Evolutionary conservation across 2,797 vertebrate genomes (phyloP).

Genomic region (Hephaestus fuliginosus): DNA sequence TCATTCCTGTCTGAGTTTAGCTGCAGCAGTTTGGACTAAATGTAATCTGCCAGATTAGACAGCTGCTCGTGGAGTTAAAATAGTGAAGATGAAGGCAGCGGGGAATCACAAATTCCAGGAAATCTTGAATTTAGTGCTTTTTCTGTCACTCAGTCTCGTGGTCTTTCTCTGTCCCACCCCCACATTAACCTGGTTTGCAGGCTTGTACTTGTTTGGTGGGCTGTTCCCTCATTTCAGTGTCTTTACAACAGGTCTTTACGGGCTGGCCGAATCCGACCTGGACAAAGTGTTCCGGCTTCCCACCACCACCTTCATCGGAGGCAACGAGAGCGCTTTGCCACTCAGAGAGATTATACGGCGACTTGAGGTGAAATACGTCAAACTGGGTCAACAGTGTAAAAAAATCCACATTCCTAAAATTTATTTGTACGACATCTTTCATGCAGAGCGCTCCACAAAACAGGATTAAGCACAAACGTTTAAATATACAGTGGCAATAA

Average conservation of each 20-base stretch:
- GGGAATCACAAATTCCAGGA: conserved; percentile 12
- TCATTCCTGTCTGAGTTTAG: background rate
- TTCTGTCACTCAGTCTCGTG: background rate
- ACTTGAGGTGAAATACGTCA: conserved; percentile 89
- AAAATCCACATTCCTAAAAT: background rate
- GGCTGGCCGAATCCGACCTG: conserved; percentile 91
- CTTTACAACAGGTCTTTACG: conserved; percentile 88
- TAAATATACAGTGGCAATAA: background rate
- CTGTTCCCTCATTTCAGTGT: background rate
- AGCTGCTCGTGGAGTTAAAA: background rate
- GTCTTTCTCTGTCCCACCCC: background rate
- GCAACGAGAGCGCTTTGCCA: conserved; percentile 88
- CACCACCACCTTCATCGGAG: conserved; percentile 95
- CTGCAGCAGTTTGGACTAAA: background rate
- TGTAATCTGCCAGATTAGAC: conserved; percentile 14
- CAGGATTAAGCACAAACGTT: background rate
- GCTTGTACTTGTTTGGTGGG: background rate
- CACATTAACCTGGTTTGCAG: background rate
- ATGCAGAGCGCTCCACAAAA: background rate
- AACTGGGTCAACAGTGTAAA: background rate
- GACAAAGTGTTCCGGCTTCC: conserved; percentile 95
- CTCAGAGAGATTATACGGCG: conserved; percentile 94
- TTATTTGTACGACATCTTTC: background rate
- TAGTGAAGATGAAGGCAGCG: background rate
- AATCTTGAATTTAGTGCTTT: background rate